These are phyloP conservation scores for Parnassius mnemosyne DNA, from an alignment of 2,888 invertebrate species.

Conservation along the genomic window DNA sequence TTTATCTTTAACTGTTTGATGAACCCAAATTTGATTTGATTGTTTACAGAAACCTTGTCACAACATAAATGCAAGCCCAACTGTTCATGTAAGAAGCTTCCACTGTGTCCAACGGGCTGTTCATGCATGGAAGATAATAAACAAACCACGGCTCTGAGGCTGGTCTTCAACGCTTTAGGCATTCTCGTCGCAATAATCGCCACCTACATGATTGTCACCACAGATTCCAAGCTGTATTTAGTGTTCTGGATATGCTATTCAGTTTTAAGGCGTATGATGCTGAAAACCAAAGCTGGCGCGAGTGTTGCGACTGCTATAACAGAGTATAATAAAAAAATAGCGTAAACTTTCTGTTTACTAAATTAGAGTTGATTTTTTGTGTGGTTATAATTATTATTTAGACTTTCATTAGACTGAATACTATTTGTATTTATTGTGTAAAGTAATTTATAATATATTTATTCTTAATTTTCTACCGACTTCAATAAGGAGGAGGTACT, in stretches of 20 bases:
- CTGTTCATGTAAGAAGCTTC: conserved; percentile 32
- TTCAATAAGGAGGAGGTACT: too few relatives aligned
- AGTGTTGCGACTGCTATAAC: conserved; percentile 27
- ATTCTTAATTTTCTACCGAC: too few relatives aligned
- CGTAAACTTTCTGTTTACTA: too few relatives aligned
- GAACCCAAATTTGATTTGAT: neutral
- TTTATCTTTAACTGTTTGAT: too few relatives aligned
- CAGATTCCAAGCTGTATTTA: conserved; percentile 64
- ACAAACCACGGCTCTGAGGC: conserved; percentile 30
- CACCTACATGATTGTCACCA: conserved; percentile 59
- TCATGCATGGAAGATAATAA: conserved; percentile 39
- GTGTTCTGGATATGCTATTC: conserved; percentile 69
- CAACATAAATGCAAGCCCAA: conserved; percentile 37
- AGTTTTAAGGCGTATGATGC: conserved; percentile 57
- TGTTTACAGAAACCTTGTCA: conserved; percentile 41
- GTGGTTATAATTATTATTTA: too few relatives aligned
- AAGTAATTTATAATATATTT: too few relatives aligned
- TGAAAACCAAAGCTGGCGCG: conserved; percentile 39
- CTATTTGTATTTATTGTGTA: too few relatives aligned
- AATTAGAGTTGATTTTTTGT: too few relatives aligned
- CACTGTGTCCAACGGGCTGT: conserved; percentile 47
- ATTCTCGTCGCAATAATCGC: conserved; percentile 61
- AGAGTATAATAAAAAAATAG: too few relatives aligned
- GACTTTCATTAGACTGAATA: too few relatives aligned
- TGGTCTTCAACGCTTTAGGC: conserved; percentile 55